phyloP scores from a whole-genome alignment of 2,888 invertebrate species.

The Branchipolynoe longqiensis region DNA sequence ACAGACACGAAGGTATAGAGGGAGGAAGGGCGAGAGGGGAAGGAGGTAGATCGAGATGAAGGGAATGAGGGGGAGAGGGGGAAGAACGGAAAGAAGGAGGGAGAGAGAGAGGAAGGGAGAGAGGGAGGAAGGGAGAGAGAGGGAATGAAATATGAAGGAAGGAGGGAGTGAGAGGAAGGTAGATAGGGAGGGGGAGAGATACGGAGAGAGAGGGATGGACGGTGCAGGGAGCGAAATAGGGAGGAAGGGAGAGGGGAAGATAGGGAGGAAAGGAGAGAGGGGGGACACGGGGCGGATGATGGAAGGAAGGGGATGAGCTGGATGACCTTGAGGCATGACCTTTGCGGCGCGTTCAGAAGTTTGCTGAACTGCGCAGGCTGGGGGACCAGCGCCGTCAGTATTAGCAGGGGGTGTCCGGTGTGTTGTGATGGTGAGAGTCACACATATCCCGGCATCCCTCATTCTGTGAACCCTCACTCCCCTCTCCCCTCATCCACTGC shows the following conservation, averaged over 20 bases:
- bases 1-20: not conserved
- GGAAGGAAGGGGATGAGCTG: no score
- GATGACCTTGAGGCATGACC: slow-evolving; percentile 6
- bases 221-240: not conserved
- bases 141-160: no score
- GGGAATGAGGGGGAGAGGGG: slow-evolving; percentile 20
- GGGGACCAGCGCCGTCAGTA: no score
- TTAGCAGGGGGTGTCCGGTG: no score
- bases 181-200: not conserved
- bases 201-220: not conserved
- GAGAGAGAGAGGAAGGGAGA: slow-evolving; percentile 18
- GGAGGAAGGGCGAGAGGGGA: slow-evolving; percentile 26
- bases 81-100: not conserved
- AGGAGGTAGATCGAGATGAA: not conserved
- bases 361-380: not conserved
- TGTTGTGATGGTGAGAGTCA: no score
- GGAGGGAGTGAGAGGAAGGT: not conserved
- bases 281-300: no score
- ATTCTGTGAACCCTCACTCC: no score
- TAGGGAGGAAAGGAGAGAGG: not conserved
- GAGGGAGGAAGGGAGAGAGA: not conserved
- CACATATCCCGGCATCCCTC: no score
- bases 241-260: not conserved
- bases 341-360: not conserved
- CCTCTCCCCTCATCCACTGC: no score